phyloP scores from a whole-genome alignment of 1,140 invertebrate genomes.

The Drosophila willistoni region DNA sequence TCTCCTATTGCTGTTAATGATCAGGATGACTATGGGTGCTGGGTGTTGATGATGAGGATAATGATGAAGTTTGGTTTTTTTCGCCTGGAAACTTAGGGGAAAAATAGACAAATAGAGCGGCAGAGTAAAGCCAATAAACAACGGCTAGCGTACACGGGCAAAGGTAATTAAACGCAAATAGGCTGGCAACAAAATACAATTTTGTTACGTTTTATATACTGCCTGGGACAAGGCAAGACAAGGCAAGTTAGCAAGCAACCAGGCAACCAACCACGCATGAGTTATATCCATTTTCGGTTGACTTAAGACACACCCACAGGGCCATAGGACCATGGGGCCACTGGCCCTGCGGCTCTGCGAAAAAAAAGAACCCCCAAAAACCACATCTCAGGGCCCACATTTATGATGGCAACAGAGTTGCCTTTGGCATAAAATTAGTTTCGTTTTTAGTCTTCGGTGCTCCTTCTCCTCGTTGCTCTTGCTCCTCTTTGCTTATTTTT shows the following conservation, averaged over 20 bases:
- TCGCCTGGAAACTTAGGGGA: constrained; percentile 32
- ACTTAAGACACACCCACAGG: constrained; percentile 49
- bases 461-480: background rate
- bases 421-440: constrained; percentile 86
- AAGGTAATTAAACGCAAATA: constrained; percentile 63
- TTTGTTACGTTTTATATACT: constrained; percentile 34
- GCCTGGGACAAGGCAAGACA: constrained; percentile 22
- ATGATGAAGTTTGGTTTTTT: constrained; percentile 43
- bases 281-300: constrained; percentile 45
- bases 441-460: constrained; percentile 70
- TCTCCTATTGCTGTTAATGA: constrained; percentile 16
- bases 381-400: constrained; percentile 24
- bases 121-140: constrained; percentile 33
- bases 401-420: constrained; percentile 39
- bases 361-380: too few species aligned
- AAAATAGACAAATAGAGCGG: constrained; percentile 47
- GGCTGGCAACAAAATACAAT: constrained; percentile 51
- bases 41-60: background rate
- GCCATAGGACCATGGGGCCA: constrained; percentile 10
- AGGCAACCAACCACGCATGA: constrained; percentile 34
- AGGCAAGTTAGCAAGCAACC: too few species aligned
- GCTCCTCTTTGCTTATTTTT: background rate
- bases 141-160: constrained; percentile 37
- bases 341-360: too few species aligned
- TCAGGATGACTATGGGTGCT: background rate